Evolutionary conservation across 2,113 vertebrate species (phyloP).

Genomic region (Oncorhynchus masou): DNA sequence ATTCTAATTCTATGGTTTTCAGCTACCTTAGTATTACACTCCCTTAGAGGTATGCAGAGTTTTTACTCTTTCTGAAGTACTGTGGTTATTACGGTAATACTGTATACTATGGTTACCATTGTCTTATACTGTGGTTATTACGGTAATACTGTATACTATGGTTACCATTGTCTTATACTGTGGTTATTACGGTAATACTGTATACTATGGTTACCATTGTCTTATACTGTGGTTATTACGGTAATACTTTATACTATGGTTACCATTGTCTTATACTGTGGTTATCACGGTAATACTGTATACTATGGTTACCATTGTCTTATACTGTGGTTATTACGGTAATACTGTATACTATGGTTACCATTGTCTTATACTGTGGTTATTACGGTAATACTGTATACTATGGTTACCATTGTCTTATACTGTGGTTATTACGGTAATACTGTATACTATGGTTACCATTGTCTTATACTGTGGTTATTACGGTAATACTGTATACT

Average conservation of each 20-base stretch:
- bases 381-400: background rate
- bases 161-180: too few relatives aligned
- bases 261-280: too few relatives aligned
- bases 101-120: too few relatives aligned
- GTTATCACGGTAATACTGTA: too few relatives aligned
- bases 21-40: conserved; percentile 65
- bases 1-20: conserved; percentile 42
- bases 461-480: background rate
- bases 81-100: background rate
- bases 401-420: background rate
- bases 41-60: conserved; percentile 54
- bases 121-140: background rate
- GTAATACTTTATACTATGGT: too few relatives aligned
- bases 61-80: conserved; percentile 6
- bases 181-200: too few relatives aligned
- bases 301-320: too few relatives aligned
- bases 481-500: background rate
- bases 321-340: background rate
- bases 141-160: background rate
- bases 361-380: background rate
- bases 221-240: too few relatives aligned
- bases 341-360: background rate
- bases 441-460: too few relatives aligned
- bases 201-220: too few relatives aligned
- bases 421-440: background rate